Percentiles rank a stretch among this genome's conserved stretches.
phyloP scores from a whole-genome alignment of 2,113 vertebrate species.

The Trochalopteron elliotii region DNA sequence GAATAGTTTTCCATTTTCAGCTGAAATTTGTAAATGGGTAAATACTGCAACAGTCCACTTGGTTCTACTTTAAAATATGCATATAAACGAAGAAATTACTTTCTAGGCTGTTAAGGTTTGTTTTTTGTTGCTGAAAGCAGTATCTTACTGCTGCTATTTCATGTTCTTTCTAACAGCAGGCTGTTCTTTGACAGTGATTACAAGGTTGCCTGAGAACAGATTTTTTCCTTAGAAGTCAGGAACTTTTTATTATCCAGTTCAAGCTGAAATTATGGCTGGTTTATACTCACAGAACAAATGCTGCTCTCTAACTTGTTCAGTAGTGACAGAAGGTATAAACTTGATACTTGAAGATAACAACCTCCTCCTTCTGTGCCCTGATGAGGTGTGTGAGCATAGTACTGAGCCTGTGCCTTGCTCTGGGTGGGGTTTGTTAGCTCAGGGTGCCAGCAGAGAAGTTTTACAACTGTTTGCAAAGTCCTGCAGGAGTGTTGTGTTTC shows the following conservation, averaged over 20 bases:
- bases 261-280: not conserved
- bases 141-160: not conserved
- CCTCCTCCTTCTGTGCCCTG: not conserved
- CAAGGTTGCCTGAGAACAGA: not conserved
- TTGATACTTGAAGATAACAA: not conserved
- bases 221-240: not conserved
- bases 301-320: not conserved
- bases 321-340: not conserved
- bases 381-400: rapidly evolving
- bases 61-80: not conserved
- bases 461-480: not conserved
- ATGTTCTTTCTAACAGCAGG: not conserved
- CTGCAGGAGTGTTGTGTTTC: rapidly evolving
- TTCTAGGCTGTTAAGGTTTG: not conserved
- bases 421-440: not conserved
- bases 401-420: not conserved
- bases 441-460: not conserved
- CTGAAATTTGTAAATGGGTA: not conserved
- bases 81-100: not conserved
- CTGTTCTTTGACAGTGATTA: not conserved
- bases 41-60: not conserved
- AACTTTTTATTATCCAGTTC: not conserved
- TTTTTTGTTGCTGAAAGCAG: not conserved
- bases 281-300: not conserved
- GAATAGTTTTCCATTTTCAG: not conserved